Evolutionary conservation across 1,140 invertebrate species (phyloP).

Genomic region (Physella acuta): DNA sequence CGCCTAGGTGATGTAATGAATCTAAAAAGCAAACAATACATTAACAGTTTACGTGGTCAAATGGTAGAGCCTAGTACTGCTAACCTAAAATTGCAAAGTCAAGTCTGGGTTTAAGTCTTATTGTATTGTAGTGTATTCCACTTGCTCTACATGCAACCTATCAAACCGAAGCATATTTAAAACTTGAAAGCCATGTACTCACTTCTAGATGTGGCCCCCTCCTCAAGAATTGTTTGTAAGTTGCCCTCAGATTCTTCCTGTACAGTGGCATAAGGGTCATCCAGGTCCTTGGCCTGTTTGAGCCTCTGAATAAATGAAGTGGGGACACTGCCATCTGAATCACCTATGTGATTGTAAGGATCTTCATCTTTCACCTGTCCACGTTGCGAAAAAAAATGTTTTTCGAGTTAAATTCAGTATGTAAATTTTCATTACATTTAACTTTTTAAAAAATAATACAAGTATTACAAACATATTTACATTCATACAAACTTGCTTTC

Average conservation of each 20-base stretch:
- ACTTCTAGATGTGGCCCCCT: not conserved
- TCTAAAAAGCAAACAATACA: no score
- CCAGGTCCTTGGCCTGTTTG: constrained; percentile 12
- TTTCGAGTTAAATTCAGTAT: not conserved
- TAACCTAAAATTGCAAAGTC: no score
- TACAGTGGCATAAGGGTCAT: constrained; percentile 29
- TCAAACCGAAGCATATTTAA: no score
- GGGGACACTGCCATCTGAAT: constrained; percentile 21
- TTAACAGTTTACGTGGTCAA: no score
- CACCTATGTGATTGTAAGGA: constrained; percentile 23
- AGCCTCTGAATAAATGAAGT: not conserved
- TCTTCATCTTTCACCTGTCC: constrained; percentile 25
- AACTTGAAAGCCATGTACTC: no score
- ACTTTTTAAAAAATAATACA: not conserved
- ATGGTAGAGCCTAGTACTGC: no score
- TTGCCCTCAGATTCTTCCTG: constrained; percentile 34
- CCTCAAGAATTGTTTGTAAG: constrained; percentile 3
- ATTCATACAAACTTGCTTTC: no score
- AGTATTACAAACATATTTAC: no score
- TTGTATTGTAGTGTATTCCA: no score
- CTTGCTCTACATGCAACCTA: no score
- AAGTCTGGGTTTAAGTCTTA: no score
- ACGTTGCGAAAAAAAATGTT: not conserved
- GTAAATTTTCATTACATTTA: not conserved
- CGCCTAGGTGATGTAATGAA: no score